phyloP scores from a whole-genome alignment of 2,888 invertebrate genomes.

The Eristalinus aeneus region DNA sequence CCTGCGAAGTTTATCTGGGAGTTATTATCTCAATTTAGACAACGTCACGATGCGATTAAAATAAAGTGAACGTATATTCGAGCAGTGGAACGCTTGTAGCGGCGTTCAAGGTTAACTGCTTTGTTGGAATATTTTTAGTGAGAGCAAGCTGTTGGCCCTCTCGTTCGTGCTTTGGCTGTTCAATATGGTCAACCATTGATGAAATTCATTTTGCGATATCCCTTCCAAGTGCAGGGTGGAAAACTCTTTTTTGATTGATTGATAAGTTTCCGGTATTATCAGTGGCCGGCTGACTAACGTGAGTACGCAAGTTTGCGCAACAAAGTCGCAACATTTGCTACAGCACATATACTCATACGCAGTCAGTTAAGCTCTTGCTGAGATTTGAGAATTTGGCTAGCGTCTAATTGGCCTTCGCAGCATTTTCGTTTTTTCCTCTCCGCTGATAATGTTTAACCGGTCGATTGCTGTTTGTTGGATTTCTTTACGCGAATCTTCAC shows the following conservation, averaged over 20 bases:
- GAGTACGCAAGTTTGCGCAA: not conserved
- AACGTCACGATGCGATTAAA: not conserved
- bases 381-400: not conserved
- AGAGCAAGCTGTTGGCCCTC: not conserved
- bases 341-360: too few species aligned
- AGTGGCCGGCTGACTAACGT: not conserved
- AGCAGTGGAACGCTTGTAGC: not conserved
- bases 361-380: not conserved
- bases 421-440: not conserved
- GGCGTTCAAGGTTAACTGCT: conserved; percentile 3
- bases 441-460: not conserved
- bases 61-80: not conserved
- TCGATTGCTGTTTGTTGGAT: not conserved
- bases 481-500: too few species aligned
- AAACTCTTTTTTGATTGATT: not conserved
- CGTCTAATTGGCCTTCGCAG: not conserved
- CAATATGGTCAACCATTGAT: not conserved
- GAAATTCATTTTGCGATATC: not conserved
- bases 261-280: not conserved
- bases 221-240: not conserved
- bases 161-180: not conserved
- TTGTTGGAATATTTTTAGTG: conserved; percentile 1
- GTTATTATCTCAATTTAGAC: not conserved
- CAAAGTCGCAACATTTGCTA: not conserved
- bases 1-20: not conserved